Base-by-base conservation (phyloP, 2,797 vertebrate genomes). In the Petrocephalus schoutedeni region DNA sequence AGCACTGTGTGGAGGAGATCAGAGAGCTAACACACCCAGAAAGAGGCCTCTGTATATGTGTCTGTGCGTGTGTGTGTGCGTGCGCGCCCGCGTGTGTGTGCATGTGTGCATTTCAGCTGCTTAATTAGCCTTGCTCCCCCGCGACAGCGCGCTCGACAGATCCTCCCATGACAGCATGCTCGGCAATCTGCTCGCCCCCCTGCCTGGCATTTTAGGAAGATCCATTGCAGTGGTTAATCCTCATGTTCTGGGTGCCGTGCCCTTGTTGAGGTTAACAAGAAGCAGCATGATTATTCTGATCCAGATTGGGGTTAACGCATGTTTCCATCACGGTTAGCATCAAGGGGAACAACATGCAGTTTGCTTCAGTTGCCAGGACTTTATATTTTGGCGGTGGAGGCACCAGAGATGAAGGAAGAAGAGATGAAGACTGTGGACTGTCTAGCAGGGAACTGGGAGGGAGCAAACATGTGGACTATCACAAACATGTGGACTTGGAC, bases 1-100 rank as follows among this genome's bases (percentile, higher is more conserved):
- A 92, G 89, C 91, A 91, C 92, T 90, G 91, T 92, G 93, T 93
- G 93, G 92, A 93, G 93, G 92, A 91, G 93, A 94, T 94, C 92
- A 92, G 84, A 92, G 89, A 92, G 91, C 91, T 93, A 93, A 93
- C 88, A 71, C 89, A 86, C 89, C 0, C 59, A 85, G 91, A 88
- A 89, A 91, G n/a, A 71, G 21, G 54, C 16, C 59, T 23, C 21
- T 7, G 0, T 10, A 61, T 9, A n/a, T 7, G 28, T 4, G 53
- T 87, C 21, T 41, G 54, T 1, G 45, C 71, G 16, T 86, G 59
- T 1, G n/a, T 53, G 23, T 14, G 54, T 56, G 49, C 8, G 83
- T 57, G 6, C 28, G 82, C 10, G 83, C 19, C 16, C 21, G 21
- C 28, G 51, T 58, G 54, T 4, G 21, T 58, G 23, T 5, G 61